Percentiles rank a stretch among this genome's conserved stretches.
Conservation (phyloP, 2,113 vertebrate species). For the Dendrocopos noguchii region DNA sequence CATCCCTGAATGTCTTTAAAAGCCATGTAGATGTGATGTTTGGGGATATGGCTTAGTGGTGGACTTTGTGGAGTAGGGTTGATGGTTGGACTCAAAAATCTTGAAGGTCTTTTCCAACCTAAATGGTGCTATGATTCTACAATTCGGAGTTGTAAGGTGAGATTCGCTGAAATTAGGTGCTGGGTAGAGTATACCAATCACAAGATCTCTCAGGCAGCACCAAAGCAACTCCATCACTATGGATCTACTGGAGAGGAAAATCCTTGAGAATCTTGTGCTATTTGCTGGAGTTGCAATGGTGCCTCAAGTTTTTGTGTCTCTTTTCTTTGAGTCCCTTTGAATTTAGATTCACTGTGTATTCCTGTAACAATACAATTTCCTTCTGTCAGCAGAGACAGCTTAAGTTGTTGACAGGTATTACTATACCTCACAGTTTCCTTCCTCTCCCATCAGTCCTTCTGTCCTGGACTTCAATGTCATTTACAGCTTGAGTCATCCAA, state of each 20-base stretch:
- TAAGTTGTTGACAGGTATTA: slow-evolving; percentile 58
- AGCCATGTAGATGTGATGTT: no score
- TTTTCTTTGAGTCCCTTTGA: not conserved
- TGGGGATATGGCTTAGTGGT: no score
- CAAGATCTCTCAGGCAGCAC: not conserved
- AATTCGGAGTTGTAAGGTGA: not conserved
- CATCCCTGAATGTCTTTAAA: no score
- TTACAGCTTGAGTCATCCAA: not conserved
- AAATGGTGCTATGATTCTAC: not conserved
- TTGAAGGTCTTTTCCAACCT: no score
- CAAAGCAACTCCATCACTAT: not conserved
- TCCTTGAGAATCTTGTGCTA: not conserved
- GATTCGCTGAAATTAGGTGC: not conserved
- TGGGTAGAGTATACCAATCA: not conserved
- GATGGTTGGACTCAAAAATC: no score
- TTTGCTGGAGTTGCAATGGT: not conserved
- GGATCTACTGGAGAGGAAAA: not conserved
- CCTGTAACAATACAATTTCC: not conserved
- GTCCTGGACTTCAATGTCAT: not conserved
- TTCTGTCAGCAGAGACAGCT: not conserved
- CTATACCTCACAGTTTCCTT: slow-evolving; percentile 33
- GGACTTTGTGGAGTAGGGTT: no score
- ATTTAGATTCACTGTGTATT: not conserved
- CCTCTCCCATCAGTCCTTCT: not conserved
- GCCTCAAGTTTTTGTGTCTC: not conserved